Conservation (phyloP, 2,888 invertebrate species). For the Camponotus fellah region DNA sequence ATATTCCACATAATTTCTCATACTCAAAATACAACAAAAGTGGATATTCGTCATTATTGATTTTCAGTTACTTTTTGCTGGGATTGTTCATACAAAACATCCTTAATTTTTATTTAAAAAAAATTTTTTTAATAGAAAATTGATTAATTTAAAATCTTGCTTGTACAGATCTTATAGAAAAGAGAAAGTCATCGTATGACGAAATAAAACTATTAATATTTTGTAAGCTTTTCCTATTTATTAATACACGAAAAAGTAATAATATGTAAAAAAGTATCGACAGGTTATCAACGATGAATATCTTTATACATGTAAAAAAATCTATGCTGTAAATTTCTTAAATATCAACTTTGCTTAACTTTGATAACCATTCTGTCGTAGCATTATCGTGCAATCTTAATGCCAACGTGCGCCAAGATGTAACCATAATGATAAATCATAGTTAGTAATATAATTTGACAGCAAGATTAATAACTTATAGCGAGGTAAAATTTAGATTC, state of each 20-base stretch:
- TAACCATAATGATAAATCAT: constrained; percentile 46
- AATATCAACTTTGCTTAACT: constrained; percentile 28
- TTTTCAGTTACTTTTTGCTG: too few species aligned
- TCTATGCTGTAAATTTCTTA: constrained; percentile 21
- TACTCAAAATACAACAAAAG: too few species aligned
- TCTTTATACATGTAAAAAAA: not conserved
- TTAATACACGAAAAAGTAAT: constrained; percentile 2
- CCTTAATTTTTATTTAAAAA: not conserved
- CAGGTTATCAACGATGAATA: constrained; percentile 38
- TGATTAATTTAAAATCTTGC: not conserved
- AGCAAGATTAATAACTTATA: constrained; percentile 31
- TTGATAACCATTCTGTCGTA: constrained; percentile 20
- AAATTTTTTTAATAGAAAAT: not conserved
- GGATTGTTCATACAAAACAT: too few species aligned
- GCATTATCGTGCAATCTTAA: constrained; percentile 36
- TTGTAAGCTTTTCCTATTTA: not conserved
- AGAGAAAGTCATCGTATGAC: constrained; percentile 20
- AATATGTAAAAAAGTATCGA: constrained; percentile 7
- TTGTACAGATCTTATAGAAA: not conserved
- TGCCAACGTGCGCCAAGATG: constrained; percentile 16
- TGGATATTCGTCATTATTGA: too few species aligned
- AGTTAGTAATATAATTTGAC: constrained; percentile 47
- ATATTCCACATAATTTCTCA: too few species aligned
- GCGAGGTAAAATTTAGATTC: constrained; percentile 39
- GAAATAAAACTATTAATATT: constrained; percentile 28